A percentile compares a stretch with the other conserved stretches of the same genome.
These are phyloP conservation scores for Peribatodes rhomboidaria DNA, from an alignment of 2,888 invertebrate genomes.

Conservation along the genomic window DNA sequence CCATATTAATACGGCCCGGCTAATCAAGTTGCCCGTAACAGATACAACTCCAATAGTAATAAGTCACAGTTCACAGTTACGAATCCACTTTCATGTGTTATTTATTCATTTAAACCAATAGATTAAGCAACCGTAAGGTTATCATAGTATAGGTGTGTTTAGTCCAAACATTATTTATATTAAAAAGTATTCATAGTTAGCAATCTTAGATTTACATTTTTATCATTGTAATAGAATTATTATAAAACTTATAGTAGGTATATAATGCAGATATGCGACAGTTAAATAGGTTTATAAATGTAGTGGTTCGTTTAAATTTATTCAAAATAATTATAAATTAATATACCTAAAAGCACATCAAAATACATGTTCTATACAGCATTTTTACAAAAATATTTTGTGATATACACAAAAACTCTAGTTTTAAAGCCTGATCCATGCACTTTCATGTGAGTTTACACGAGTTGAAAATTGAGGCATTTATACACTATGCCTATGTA, in stretches of 20 bases:
- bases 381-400: slow-evolving; percentile 44
- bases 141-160: too few relatives aligned
- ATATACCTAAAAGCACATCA: slow-evolving; percentile 61
- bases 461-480: slow-evolving; percentile 4
- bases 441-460: slow-evolving; percentile 52
- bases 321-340: slow-evolving; percentile 23
- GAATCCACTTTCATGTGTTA: too few relatives aligned
- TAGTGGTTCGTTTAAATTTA: neutral
- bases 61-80: too few relatives aligned
- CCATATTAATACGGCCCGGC: too few relatives aligned
- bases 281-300: neutral
- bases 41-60: too few relatives aligned
- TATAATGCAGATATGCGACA: neutral
- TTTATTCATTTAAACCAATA: too few relatives aligned
- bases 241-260: too few relatives aligned
- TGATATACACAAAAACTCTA: slow-evolving; percentile 59
- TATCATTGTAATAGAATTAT: too few relatives aligned
- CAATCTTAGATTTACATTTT: too few relatives aligned
- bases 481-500: neutral
- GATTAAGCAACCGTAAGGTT: too few relatives aligned
- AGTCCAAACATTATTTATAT: neutral
- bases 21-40: too few relatives aligned
- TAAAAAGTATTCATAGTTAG: neutral
- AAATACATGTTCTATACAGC: slow-evolving; percentile 48
- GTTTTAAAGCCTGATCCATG: slow-evolving; percentile 79